Conservation (phyloP, 2,888 invertebrate species). For the Eilema caniola region DNA sequence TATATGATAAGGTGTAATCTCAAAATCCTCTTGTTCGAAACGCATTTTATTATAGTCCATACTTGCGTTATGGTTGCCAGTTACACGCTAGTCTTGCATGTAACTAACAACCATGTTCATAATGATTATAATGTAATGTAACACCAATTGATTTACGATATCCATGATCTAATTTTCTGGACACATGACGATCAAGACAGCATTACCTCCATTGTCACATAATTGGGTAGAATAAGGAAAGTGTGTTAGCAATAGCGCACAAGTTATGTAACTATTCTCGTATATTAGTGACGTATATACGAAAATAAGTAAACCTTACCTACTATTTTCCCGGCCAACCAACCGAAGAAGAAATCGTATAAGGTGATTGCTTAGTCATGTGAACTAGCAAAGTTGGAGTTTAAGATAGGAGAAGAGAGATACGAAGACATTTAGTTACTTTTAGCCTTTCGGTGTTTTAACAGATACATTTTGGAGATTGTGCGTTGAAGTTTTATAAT, state of each 20-base stretch:
- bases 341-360: constrained; percentile 29
- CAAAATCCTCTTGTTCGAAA: background rate
- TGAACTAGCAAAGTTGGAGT: background rate
- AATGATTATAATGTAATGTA: constrained; percentile 11
- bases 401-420: no score
- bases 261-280: constrained; percentile 60
- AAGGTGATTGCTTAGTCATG: background rate
- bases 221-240: constrained; percentile 64
- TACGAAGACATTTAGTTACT: background rate
- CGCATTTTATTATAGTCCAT: background rate
- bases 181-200: constrained; percentile 36
- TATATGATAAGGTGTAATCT: no score
- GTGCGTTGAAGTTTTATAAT: background rate
- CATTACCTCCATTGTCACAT: constrained; percentile 58
- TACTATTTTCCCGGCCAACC: constrained; percentile 38
- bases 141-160: constrained; percentile 41
- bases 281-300: constrained; percentile 64
- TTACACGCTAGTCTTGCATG: background rate
- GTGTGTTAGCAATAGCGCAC: constrained; percentile 55
- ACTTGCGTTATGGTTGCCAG: no score
- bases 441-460: background rate
- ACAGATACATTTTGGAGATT: background rate
- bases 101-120: background rate
- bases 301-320: constrained; percentile 46
- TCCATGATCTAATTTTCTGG: constrained; percentile 36